Percentiles rank a stretch among this genome's conserved stretches.
Evolutionary conservation across 2,888 invertebrate species (phyloP).

Genomic region (Drosophila phalerata): DNA sequence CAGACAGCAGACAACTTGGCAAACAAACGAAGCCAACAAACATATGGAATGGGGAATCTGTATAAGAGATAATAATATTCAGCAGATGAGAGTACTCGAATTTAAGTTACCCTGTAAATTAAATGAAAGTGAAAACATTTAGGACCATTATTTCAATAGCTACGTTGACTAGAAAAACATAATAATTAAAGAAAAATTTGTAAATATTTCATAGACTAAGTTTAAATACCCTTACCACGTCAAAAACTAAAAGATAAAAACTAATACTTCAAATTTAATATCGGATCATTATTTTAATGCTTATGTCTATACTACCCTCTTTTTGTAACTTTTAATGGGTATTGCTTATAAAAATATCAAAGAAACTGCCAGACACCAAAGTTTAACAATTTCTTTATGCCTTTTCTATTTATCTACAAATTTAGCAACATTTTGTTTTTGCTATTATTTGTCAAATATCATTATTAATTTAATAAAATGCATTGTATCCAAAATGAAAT

Average conservation of each 20-base stretch:
- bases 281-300: background rate
- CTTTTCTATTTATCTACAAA: slow-evolving; percentile 49
- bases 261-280: background rate
- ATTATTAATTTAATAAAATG: slow-evolving; percentile 35
- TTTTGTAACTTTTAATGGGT: background rate
- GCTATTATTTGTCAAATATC: slow-evolving; percentile 42
- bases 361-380: slow-evolving; percentile 54
- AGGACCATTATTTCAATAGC: too few species aligned
- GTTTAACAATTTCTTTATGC: slow-evolving; percentile 65
- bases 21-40: slow-evolving; percentile 55
- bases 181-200: too few species aligned
- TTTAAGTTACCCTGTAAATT: background rate
- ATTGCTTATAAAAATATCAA: slow-evolving; percentile 24
- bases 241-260: background rate
- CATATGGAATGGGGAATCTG: slow-evolving; percentile 38
- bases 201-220: too few species aligned
- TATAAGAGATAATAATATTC: slow-evolving; percentile 57
- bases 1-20: slow-evolving; percentile 63
- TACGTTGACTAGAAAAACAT: too few species aligned
- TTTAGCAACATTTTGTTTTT: slow-evolving; percentile 8
- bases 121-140: too few species aligned
- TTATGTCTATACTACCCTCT: background rate
- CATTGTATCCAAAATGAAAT: too few species aligned
- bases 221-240: background rate
- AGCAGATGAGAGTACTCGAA: background rate